phyloP scores from a whole-genome alignment of 2,113 vertebrate genomes.

The Ceyx melanurus region DNA sequence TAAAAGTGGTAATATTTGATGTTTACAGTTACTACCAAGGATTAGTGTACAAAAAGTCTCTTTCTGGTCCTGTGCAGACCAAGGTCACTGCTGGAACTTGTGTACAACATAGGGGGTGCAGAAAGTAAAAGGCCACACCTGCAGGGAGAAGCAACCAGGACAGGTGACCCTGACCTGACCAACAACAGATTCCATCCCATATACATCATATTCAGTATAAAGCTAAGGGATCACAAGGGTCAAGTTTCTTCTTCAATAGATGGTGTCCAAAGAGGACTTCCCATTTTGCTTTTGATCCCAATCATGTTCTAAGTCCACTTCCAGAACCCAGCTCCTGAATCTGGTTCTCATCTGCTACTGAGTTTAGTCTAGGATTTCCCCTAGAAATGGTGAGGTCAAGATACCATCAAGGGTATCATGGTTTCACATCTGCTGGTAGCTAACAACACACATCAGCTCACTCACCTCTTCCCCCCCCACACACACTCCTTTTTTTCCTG shows the following conservation, averaged over 20 bases:
- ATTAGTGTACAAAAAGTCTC: neutral
- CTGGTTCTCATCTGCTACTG: too few species aligned
- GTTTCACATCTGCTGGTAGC: too few species aligned
- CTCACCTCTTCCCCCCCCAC: too few species aligned
- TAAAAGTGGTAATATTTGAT: neutral
- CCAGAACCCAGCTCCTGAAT: neutral
- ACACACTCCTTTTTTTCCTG: too few species aligned
- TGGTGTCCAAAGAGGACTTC: neutral
- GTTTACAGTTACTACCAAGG: neutral
- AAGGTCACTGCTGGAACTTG: neutral
- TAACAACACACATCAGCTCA: too few species aligned
- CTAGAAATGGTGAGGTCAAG: neutral
- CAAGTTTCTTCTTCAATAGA: neutral
- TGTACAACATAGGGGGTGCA: neutral
- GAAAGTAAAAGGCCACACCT: neutral
- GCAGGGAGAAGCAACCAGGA: neutral
- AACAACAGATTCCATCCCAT: neutral
- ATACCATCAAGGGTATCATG: neutral
- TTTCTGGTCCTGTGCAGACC: neutral
- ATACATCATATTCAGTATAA: neutral
- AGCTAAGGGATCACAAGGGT: neutral
- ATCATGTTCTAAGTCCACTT: neutral
- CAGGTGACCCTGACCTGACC: neutral
- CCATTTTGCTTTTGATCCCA: neutral
- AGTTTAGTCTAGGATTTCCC: neutral